Evolutionary conservation across 2,797 vertebrate species (phyloP), one percentile per base, ranked within the genome.

Genomic region (Adrianichthys oophorus): DNA sequence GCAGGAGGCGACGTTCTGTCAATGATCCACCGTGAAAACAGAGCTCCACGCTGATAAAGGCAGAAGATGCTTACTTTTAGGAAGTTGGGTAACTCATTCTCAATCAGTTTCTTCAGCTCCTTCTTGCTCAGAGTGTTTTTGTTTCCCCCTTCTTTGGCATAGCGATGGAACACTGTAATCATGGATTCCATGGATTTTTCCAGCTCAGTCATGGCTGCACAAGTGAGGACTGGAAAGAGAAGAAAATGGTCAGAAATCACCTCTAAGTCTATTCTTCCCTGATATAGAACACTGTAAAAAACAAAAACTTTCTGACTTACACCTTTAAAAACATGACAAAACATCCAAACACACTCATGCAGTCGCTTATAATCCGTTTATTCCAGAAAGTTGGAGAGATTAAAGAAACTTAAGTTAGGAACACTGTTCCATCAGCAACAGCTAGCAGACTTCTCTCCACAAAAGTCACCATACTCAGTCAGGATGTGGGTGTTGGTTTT

Each of bases 81-180:
- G 80, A 97, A 98, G 29, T 70, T 84, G 0, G 88, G 73, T 26
- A 98, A 83, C 78, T 98, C 95, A 0, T 37, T 71, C 52, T 94
- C 91, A 89, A 98, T 48, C 7, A 96, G 88, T 32, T 76, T 79
- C 57, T 84, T 93, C 47, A 96, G 80, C 65, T 95, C 92, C 59
- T 77, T 90, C 23, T 90, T 91, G 77, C 41, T 93, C 48, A 94
- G 83, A 1, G 80, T 83, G 1, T 19, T 56, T 18, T 58, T 52
- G 16, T 76, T 41, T 0, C 87, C 83, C 0, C 93, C 90, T 0
- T 62, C 80, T 6, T 51, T 63, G 0, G 92, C 62, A 0, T 92
- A 91, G 5, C 42, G 51, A 23, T 89, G 80, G 21, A 96, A 95
- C 43, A 89, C 65, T 1, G 13, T 5, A 0, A 93, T 85, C 59